A percentile compares a stretch with the other conserved stretches of the same genome.
phyloP scores from a whole-genome alignment of 2,113 vertebrate genomes.

The Mellivora capensis region DNA sequence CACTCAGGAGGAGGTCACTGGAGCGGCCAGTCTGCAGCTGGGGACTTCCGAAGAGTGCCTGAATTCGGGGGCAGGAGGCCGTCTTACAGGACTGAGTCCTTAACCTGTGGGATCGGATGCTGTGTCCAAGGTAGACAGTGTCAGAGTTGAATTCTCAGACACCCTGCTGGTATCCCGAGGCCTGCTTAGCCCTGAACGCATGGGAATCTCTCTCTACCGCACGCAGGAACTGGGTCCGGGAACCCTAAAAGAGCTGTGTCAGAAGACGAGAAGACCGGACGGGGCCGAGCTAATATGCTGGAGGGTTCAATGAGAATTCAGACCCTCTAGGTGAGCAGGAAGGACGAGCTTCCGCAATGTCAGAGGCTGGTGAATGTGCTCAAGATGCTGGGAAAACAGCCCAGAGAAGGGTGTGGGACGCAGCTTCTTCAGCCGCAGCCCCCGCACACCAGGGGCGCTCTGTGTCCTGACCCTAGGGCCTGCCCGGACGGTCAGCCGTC shows the following conservation, averaged over 20 bases:
- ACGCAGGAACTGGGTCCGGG: background rate
- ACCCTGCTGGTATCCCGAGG: background rate
- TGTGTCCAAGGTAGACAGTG: background rate
- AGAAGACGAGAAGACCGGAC: background rate
- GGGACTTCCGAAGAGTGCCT: too few species aligned
- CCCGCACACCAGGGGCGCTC: accelerated
- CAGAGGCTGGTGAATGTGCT: background rate
- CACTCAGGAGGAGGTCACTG: too few species aligned
- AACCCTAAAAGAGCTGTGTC: background rate
- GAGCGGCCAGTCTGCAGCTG: too few species aligned
- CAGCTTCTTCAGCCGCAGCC: background rate
- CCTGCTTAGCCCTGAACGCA: too few species aligned
- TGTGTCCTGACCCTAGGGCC: background rate
- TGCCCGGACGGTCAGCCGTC: accelerated
- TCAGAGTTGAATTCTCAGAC: background rate
- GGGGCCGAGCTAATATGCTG: too few species aligned
- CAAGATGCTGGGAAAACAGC: background rate
- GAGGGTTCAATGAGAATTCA: background rate
- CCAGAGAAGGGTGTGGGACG: background rate
- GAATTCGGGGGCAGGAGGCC: too few species aligned
- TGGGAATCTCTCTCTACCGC: background rate
- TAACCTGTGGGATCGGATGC: background rate
- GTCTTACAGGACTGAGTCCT: too few species aligned
- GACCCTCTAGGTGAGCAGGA: too few species aligned
- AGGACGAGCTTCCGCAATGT: too few species aligned